Conservation (phyloP, 2,797 vertebrate genomes). For the Rhincodon typus region DNA sequence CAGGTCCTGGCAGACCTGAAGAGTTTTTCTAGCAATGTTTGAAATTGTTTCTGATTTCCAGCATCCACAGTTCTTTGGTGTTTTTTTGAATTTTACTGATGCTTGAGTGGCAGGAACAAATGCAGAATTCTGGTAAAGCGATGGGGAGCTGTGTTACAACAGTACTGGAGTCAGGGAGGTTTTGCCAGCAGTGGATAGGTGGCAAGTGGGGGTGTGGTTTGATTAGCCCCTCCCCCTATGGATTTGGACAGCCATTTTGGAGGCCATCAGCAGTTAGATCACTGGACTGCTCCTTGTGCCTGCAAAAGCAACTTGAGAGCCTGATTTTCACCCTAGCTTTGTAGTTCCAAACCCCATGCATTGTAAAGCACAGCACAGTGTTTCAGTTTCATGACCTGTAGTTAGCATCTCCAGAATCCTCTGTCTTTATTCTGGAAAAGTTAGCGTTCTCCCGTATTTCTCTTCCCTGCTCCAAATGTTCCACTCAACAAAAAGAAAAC, state of each 20-base stretch:
- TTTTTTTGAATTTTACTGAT: too few species aligned
- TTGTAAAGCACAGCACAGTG: background rate
- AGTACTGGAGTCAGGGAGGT: background rate
- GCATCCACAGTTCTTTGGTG: too few species aligned
- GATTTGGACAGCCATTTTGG: background rate
- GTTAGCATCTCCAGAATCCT: background rate
- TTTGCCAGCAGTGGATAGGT: background rate
- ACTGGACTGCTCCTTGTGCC: too few species aligned
- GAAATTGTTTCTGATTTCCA: too few species aligned
- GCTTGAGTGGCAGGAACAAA: background rate
- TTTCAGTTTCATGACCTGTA: background rate
- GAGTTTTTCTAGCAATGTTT: too few species aligned
- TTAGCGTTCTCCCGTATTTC: background rate
- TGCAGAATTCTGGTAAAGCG: background rate
- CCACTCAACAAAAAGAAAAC: background rate
- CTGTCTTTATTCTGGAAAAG: background rate
- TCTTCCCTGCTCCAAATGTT: too few species aligned
- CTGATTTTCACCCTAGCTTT: too few species aligned
- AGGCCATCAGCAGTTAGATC: too few species aligned
- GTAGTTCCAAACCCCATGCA: too few species aligned
- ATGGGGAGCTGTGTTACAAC: background rate
- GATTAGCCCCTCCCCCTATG: background rate
- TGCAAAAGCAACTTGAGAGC: too few species aligned
- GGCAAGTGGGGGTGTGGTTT: background rate
- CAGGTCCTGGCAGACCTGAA: too few species aligned